Conservation (phyloP, 2,888 invertebrate genomes). For the Melinaea marsaeus region DNA sequence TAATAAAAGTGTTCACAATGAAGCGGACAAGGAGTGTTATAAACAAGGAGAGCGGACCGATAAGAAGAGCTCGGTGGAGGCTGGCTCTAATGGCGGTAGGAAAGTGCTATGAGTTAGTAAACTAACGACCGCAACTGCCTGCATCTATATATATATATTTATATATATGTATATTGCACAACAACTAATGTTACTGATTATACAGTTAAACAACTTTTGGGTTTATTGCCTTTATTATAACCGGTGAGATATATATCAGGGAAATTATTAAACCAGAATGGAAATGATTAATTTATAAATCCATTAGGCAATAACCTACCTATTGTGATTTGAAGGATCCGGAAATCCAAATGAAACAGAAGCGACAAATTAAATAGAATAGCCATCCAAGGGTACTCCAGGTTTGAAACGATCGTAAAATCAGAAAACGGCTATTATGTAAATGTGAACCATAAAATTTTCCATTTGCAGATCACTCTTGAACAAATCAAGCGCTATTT, state of each 20-base stretch:
- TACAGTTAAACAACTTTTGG: too few relatives aligned
- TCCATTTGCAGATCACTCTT: conserved; percentile 33
- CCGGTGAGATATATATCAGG: too few relatives aligned
- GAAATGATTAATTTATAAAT: conserved; percentile 33
- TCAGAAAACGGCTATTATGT: conserved; percentile 34
- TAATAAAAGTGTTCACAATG: conserved; percentile 29
- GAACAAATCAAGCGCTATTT: conserved; percentile 27
- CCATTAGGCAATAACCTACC: conserved; percentile 11
- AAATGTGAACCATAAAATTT: conserved; percentile 34
- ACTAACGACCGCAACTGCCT: conserved; percentile 56
- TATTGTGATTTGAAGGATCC: conserved; percentile 32
- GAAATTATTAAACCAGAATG: too few relatives aligned
- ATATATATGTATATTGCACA: too few relatives aligned
- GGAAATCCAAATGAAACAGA: conserved; percentile 9
- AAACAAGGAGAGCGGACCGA: conserved; percentile 44
- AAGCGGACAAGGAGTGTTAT: conserved; percentile 33
- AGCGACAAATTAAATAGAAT: conserved; percentile 24
- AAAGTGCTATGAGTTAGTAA: conserved; percentile 46
- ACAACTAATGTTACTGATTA: too few relatives aligned
- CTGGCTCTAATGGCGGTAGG: conserved; percentile 45
- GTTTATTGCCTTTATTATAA: too few relatives aligned
- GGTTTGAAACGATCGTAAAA: conserved; percentile 32
- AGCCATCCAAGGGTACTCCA: conserved; percentile 25
- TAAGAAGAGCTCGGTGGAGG: conserved; percentile 43
- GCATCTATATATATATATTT: conserved; percentile 33